A percentile compares a stretch with the other conserved stretches of the same genome.
Evolutionary conservation across 2,888 invertebrate genomes (phyloP).

Genomic region (Aricia artaxerxes): DNA sequence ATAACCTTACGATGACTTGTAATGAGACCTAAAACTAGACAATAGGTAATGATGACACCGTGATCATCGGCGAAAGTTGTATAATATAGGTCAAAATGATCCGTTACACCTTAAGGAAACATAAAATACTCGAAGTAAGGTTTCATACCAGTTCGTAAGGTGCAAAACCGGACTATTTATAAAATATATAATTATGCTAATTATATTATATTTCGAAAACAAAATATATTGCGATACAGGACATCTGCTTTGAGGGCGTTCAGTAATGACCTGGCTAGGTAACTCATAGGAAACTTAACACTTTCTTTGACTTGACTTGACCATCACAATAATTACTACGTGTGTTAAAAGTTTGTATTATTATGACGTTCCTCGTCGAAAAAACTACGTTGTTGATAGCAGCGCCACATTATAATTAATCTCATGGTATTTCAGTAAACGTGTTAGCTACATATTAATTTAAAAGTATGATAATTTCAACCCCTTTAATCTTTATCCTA

Average conservation of each 20-base stretch:
- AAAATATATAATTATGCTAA: conserved; percentile 27
- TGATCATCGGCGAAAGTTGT: not conserved
- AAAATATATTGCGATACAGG: conserved; percentile 18
- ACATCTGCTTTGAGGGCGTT: conserved; percentile 26
- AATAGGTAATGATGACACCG: not conserved
- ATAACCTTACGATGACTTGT: not conserved
- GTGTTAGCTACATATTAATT: too few species aligned
- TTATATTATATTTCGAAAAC: not conserved
- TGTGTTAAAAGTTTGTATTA: not conserved
- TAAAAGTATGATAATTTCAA: too few species aligned
- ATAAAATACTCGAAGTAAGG: not conserved
- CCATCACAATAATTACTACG: not conserved
- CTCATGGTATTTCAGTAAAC: too few species aligned
- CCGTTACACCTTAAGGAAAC: conserved; percentile 25
- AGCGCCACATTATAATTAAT: not conserved
- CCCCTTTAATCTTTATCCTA: too few species aligned
- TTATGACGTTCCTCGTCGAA: not conserved
- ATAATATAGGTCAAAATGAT: conserved; percentile 24
- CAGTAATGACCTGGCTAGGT: not conserved
- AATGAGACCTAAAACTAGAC: not conserved
- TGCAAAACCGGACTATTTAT: conserved; percentile 26
- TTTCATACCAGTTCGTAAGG: conserved; percentile 30
- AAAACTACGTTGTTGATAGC: not conserved
- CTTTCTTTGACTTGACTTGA: not conserved
- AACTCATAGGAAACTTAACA: not conserved